A percentile compares a stretch with the other conserved stretches of the same genome.
These are phyloP conservation scores for Stenodema calcarata DNA, from an alignment of 2,888 invertebrate species.

Conservation along the genomic window DNA sequence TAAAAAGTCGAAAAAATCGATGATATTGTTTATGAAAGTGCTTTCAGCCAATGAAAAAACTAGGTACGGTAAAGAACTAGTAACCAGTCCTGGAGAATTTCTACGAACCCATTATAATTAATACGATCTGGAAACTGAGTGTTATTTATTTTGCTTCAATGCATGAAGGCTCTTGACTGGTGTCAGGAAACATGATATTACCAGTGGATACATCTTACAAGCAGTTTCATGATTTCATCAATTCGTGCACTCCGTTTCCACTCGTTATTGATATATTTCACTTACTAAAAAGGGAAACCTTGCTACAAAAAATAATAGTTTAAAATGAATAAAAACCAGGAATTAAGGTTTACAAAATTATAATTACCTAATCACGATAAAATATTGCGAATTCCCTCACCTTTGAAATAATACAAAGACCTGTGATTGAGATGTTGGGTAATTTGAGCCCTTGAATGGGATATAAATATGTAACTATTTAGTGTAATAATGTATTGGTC, in stretches of 20 bases:
- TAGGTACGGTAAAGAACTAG: background rate
- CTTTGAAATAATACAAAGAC: constrained; percentile 45
- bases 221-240: background rate
- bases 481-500: constrained; percentile 17
- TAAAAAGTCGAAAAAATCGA: background rate
- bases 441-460: constrained; percentile 38
- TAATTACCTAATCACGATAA: background rate
- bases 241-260: background rate
- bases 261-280: background rate
- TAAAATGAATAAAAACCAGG: no score
- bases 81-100: background rate
- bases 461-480: constrained; percentile 44
- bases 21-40: background rate
- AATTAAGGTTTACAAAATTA: background rate
- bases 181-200: background rate
- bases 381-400: background rate
- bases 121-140: background rate
- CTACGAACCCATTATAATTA: background rate
- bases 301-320: no score
- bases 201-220: background rate
- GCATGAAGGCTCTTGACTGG: background rate
- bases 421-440: constrained; percentile 54
- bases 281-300: background rate
- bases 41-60: background rate
- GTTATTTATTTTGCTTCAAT: background rate